Conservation (phyloP, 2,113 vertebrate genomes). For the Alethe castanea region DNA sequence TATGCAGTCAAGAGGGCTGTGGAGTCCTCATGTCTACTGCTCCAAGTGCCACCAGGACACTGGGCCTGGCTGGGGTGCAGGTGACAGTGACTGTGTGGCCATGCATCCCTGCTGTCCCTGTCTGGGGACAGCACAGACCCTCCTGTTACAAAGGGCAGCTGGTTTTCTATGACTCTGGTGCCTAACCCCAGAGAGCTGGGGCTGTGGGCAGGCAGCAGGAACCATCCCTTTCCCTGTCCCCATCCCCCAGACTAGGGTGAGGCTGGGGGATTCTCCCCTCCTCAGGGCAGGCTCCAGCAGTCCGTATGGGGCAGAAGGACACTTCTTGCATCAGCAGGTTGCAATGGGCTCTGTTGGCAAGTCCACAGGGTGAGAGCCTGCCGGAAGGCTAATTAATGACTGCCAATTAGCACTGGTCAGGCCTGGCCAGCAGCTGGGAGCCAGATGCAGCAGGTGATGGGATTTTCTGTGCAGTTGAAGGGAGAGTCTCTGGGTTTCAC, state of each 20-base stretch:
- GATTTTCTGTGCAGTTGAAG: background rate
- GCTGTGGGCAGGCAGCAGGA: background rate
- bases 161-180: background rate
- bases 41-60: background rate
- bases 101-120: accelerated
- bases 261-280: background rate
- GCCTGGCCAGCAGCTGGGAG: background rate
- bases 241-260: accelerated
- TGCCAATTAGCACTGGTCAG: background rate
- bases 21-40: background rate
- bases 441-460: background rate
- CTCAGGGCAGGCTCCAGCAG: background rate
- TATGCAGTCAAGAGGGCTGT: accelerated
- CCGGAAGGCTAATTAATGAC: background rate
- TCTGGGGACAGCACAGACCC: background rate
- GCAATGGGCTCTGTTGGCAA: background rate
- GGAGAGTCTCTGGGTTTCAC: background rate
- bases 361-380: background rate
- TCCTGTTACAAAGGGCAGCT: background rate
- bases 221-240: background rate
- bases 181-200: background rate
- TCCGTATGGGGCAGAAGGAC: accelerated
- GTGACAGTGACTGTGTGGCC: background rate
- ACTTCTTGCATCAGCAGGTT: background rate
- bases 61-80: background rate